Base-by-base conservation (phyloP, 2,888 invertebrate genomes). In the Eristalis arbustorum region DNA sequence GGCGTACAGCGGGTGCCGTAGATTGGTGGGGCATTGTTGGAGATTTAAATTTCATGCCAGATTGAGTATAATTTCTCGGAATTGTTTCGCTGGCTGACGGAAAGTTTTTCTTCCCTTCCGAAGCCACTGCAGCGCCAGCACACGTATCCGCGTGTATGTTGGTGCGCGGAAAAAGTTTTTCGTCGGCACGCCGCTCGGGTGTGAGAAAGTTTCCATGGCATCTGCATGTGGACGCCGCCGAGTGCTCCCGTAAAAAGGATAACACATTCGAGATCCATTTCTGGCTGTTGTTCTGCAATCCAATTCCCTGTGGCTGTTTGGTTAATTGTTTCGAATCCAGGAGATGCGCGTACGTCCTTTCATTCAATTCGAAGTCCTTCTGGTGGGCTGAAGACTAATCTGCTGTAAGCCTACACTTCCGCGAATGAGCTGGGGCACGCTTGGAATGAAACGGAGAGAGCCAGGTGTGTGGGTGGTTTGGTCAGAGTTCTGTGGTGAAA, bases 21-120 rank as follows among this genome's bases (percentile, higher is more conserved):
- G 18, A 18, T 49, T 18, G 42, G n/a, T n/a, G 42, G 42, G 42
- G 4, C 63, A 64, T 40, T 63, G 64, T 78, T 40, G 71, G 18
- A 64, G 67, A 79, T 79, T 73, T 73, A 71, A 72, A 72, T 59
- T 78, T 78, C 64, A 71, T 71, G 66, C 71, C 78, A 72, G 78
- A 78, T 72, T 78, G 71, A 40, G 71, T 78, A 59, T 78, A 71
- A 78, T 78, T 78, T 66, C 59, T 78, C 31, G 40, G 40, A 25
- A 78, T 71, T 78, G 71, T 78, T 78, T 78, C 40, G 34, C 56
- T 77, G 34, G 40, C 59, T n/a, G 57, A 77, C 22, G 14, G 40
- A 77, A 77, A 77, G 63, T 78, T 64, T 78, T 72, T 57, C 49
- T 18, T 49, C 18, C 18, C 18, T 6, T 18, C 18, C 31, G 1